Conservation (phyloP, 1,140 invertebrate species). For the Megathymus violae region DNA sequence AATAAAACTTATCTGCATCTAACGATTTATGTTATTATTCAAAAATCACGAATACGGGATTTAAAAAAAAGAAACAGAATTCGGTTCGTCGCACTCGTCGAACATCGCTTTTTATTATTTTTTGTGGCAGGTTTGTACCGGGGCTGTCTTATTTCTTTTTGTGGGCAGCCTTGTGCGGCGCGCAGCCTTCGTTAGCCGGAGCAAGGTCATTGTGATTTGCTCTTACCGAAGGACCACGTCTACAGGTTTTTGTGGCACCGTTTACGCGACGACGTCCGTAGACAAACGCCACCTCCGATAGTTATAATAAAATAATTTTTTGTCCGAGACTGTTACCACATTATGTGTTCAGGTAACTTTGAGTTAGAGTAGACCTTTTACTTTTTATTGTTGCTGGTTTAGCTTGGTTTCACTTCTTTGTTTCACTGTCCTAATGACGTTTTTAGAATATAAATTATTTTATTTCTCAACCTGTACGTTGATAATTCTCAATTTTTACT, state of each 20-base stretch:
- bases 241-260: constrained; percentile 41
- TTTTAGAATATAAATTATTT: not conserved
- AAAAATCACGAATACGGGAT: constrained; percentile 16
- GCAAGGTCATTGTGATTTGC: constrained; percentile 70
- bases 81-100: constrained; percentile 54
- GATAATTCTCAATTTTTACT: no score
- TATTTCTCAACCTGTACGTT: no score
- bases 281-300: constrained; percentile 20
- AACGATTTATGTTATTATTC: constrained; percentile 30
- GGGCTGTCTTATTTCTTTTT: constrained; percentile 66
- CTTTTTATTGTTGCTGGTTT: not conserved
- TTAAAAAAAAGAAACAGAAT: constrained; percentile 41
- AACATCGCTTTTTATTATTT: constrained; percentile 64
- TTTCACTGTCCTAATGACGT: no score
- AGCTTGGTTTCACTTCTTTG: not conserved
- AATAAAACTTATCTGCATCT: constrained; percentile 21
- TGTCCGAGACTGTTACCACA: constrained; percentile 14
- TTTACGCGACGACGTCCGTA: constrained; percentile 11
- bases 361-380: constrained; percentile 7
- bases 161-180: constrained; percentile 63
- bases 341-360: constrained; percentile 16
- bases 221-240: constrained; percentile 44
- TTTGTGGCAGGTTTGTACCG: constrained; percentile 72
- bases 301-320: constrained; percentile 35
- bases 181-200: constrained; percentile 74